Conservation (phyloP, 30 jellyfish, hydroid and myxozoan genomes). For the Aurelia sp. region DNA sequence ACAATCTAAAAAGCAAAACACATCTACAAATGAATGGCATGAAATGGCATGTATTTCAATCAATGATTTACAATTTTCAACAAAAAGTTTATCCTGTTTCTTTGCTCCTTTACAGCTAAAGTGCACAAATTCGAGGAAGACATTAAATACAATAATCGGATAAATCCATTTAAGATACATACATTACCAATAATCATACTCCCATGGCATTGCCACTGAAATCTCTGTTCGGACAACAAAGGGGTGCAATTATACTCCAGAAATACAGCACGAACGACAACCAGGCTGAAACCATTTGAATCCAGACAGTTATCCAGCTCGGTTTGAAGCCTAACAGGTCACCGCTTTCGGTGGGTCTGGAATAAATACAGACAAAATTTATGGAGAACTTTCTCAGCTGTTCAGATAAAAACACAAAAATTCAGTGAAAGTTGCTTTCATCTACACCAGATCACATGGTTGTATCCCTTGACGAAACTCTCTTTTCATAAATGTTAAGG, state of each 20-base stretch:
- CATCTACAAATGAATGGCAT: too few species aligned
- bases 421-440: not conserved
- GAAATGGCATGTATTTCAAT: too few species aligned
- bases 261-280: constrained; percentile 49
- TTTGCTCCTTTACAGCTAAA: too few species aligned
- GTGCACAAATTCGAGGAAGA: too few species aligned
- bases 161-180: not conserved
- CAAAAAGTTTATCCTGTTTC: too few species aligned
- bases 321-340: constrained; percentile 58
- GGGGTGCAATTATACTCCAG: constrained; percentile 80
- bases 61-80: too few species aligned
- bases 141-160: too few species aligned
- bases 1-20: too few species aligned
- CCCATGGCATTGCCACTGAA: constrained; percentile 30
- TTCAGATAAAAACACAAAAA: not conserved
- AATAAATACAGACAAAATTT: not conserved
- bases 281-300: constrained; percentile 73
- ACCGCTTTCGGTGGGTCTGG: constrained; percentile 63
- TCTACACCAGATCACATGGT: too few species aligned
- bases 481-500: too few species aligned
- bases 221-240: constrained; percentile 68
- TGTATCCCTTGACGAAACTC: too few species aligned
- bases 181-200: constrained; percentile 3
- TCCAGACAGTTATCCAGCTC: constrained; percentile 75
- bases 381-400: not conserved